Conservation (phyloP, 2,888 invertebrate species). For the Limulus polyphemus region DNA sequence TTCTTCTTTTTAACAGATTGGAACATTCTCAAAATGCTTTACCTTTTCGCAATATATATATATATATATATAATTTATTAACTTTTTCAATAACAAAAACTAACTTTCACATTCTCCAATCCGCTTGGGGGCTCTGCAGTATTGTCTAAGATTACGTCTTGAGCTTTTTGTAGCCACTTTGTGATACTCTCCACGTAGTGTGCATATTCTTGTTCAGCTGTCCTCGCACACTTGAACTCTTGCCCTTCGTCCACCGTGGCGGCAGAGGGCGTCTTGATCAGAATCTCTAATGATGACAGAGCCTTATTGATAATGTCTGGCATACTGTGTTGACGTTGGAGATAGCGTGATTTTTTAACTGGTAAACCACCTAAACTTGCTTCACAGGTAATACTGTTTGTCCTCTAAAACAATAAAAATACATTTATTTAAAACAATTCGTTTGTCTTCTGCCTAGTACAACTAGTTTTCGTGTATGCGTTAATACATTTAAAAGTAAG, state of each 20-base stretch:
- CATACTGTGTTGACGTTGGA: constrained; percentile 47
- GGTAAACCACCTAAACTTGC: too few relatives aligned
- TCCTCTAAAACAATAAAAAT: too few relatives aligned
- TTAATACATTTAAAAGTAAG: too few relatives aligned
- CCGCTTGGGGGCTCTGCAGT: constrained; percentile 49
- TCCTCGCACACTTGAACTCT: constrained; percentile 73
- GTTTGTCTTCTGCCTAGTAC: too few relatives aligned
- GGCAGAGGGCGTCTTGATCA: constrained; percentile 61
- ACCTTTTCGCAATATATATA: too few relatives aligned
- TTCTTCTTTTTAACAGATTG: too few relatives aligned
- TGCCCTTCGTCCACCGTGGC: constrained; percentile 76
- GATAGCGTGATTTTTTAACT: constrained; percentile 43
- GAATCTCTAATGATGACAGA: constrained; percentile 65
- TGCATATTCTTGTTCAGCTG: constrained; percentile 64
- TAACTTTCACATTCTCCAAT: constrained; percentile 56
- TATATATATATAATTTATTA: too few relatives aligned
- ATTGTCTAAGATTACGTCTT: constrained; percentile 67
- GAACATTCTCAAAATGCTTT: too few relatives aligned
- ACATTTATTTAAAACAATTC: too few relatives aligned
- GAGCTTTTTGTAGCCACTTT: constrained; percentile 69
- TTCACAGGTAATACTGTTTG: too few relatives aligned
- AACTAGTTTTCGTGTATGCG: too few relatives aligned
- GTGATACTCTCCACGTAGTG: constrained; percentile 66
- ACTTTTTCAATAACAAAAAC: background rate
- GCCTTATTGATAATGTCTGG: constrained; percentile 62